These are phyloP conservation scores for Menidia menidia DNA, from an alignment of 2,797 vertebrate genomes.

Conservation along the genomic window DNA sequence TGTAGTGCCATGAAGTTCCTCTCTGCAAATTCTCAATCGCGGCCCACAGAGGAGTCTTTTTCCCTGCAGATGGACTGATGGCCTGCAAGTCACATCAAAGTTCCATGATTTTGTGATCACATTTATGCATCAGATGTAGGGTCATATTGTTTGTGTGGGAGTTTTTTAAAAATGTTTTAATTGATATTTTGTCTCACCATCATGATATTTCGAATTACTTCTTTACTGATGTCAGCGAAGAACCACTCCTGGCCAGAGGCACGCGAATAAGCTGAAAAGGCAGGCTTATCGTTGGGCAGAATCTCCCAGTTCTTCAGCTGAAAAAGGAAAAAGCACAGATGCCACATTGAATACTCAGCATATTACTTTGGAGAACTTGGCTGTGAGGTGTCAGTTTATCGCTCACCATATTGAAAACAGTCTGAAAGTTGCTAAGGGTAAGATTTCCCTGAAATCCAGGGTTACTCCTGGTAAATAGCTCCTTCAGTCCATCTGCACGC, in stretches of 20 bases:
- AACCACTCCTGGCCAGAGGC: conserved; percentile 85
- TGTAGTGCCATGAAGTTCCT: conserved; percentile 75
- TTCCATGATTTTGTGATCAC: neutral
- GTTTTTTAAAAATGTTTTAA: neutral
- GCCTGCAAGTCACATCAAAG: conserved; percentile 59
- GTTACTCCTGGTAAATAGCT: conserved; percentile 71
- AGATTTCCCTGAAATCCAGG: conserved; percentile 77
- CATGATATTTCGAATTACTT: conserved; percentile 70
- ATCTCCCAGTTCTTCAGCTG: conserved; percentile 85
- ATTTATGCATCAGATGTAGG: neutral
- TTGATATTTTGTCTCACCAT: conserved; percentile 73
- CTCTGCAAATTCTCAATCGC: conserved; percentile 71
- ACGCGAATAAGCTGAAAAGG: conserved; percentile 80
- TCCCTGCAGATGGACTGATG: conserved; percentile 64
- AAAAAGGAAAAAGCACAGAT: conserved; percentile 31
- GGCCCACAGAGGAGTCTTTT: conserved; percentile 67
- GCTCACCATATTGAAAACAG: conserved; percentile 83
- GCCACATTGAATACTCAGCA: neutral
- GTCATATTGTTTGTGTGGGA: neutral
- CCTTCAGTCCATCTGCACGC: conserved; percentile 81
- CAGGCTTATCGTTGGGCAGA: conserved; percentile 75
- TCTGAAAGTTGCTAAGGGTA: conserved; percentile 71
- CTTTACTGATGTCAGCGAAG: conserved; percentile 80
- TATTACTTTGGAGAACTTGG: neutral
- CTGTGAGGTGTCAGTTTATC: neutral